phyloP scores from a whole-genome alignment of 2,888 invertebrate species.

The Dyspetes luteomarginatus region DNA sequence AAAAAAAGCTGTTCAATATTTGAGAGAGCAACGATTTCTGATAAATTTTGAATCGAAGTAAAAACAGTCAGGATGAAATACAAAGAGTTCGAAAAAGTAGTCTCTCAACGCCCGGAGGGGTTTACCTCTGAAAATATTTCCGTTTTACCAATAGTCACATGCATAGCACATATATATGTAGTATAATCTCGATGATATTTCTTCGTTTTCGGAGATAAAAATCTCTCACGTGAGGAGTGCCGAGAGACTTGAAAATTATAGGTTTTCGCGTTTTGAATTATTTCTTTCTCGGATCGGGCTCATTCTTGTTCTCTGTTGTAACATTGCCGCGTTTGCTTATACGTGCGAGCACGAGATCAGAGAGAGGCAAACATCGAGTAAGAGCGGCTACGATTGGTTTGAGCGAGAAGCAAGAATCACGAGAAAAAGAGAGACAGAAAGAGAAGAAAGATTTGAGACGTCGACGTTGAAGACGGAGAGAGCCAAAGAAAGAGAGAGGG shows the following conservation, averaged over 20 bases:
- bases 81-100: conserved; percentile 14
- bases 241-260: conserved; percentile 79
- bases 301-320: conserved; percentile 65
- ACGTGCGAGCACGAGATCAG: conserved; percentile 39
- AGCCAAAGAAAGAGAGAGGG: conserved; percentile 47
- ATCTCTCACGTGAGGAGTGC: conserved; percentile 74
- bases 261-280: conserved; percentile 82
- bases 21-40: no score
- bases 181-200: conserved; percentile 60
- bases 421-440: conserved; percentile 29
- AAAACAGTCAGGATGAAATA: conserved; percentile 3
- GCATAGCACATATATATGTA: conserved; percentile 23
- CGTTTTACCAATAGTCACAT: conserved; percentile 50
- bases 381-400: conserved; percentile 62
- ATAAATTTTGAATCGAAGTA: neutral
- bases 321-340: conserved; percentile 68
- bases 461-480: conserved; percentile 25
- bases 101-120: conserved; percentile 29
- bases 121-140: conserved; percentile 28
- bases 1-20: no score
- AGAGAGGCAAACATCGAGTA: conserved; percentile 32
- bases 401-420: conserved; percentile 55
- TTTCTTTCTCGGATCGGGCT: conserved; percentile 72
- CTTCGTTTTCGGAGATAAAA: conserved; percentile 73
- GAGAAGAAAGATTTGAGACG: conserved; percentile 17